Conservation (phyloP, 1,140 invertebrate genomes). For the Venturia canescens region DNA sequence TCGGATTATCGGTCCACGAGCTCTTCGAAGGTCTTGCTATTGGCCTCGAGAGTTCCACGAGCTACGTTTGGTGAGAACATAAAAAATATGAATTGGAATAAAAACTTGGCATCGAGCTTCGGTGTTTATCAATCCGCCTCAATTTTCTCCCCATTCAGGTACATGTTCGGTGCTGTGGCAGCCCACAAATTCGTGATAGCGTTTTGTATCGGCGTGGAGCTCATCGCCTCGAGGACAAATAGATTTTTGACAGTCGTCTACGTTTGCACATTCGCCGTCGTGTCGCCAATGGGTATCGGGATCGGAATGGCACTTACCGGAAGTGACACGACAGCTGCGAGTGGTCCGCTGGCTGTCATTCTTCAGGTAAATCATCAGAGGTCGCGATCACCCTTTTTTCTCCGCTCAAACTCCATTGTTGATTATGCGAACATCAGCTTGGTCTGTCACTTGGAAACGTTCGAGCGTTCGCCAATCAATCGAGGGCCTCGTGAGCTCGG, state of each 20-base stretch:
- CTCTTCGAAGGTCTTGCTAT: constrained; percentile 95
- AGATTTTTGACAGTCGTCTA: constrained; percentile 81
- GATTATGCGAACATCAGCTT: too few relatives aligned
- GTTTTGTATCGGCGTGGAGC: constrained; percentile 89
- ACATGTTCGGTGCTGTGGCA: constrained; percentile 89
- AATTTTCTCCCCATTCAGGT: constrained; percentile 71
- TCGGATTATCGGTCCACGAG: constrained; percentile 93
- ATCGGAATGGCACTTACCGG: constrained; percentile 83
- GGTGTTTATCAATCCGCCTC: constrained; percentile 16
- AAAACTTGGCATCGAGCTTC: constrained; percentile 6
- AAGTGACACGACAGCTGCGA: constrained; percentile 78
- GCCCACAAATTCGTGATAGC: constrained; percentile 94
- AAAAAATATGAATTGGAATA: not conserved
- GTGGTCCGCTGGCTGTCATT: constrained; percentile 78
- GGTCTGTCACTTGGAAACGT: too few relatives aligned
- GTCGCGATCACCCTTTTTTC: too few relatives aligned
- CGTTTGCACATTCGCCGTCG: constrained; percentile 86
- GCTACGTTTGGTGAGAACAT: constrained; percentile 82
- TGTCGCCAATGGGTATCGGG: constrained; percentile 86
- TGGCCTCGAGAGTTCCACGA: constrained; percentile 84
- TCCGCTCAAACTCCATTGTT: too few relatives aligned
- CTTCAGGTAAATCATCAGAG: constrained; percentile 64
- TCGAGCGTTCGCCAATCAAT: too few relatives aligned
- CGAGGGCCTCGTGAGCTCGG: too few relatives aligned
- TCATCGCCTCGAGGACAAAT: constrained; percentile 83